A percentile compares a stretch with the other conserved stretches of the same genome.
phyloP scores from a whole-genome alignment of 1,140 invertebrate species.

The Augochlora pura region DNA sequence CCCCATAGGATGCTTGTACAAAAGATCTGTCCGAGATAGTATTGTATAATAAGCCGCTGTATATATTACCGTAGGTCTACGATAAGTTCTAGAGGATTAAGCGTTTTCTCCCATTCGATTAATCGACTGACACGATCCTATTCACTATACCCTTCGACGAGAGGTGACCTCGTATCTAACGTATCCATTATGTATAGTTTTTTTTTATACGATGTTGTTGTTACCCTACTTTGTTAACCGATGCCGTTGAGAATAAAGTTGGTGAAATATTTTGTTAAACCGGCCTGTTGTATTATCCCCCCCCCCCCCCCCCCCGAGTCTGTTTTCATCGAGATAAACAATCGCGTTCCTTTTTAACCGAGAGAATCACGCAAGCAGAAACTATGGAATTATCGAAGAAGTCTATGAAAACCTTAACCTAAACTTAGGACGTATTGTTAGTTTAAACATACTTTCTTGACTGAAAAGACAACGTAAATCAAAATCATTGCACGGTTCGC shows the following conservation, averaged over 20 bases:
- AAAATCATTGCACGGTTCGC: too few relatives aligned
- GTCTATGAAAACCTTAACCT: too few relatives aligned
- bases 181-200: conserved; percentile 32
- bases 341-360: too few relatives aligned
- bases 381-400: too few relatives aligned
- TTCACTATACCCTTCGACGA: conserved; percentile 6
- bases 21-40: conserved; percentile 52
- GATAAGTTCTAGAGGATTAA: conserved; percentile 48
- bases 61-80: conserved; percentile 60
- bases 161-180: conserved; percentile 18
- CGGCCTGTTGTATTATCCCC: background rate
- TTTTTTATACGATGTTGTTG: conserved; percentile 70
- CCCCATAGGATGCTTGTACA: conserved; percentile 51
- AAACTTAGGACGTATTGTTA: too few relatives aligned
- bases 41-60: conserved; percentile 77
- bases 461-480: too few relatives aligned
- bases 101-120: conserved; percentile 22
- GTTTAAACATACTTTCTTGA: too few relatives aligned
- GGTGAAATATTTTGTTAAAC: conserved; percentile 73
- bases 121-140: conserved; percentile 53
- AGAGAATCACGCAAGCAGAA: too few relatives aligned
- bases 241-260: conserved; percentile 73
- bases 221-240: conserved; percentile 72
- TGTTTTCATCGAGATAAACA: too few relatives aligned
- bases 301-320: background rate